These are phyloP conservation scores for Lateolabrax maculatus DNA, from an alignment of 2,797 vertebrate genomes.

Conservation along the genomic window DNA sequence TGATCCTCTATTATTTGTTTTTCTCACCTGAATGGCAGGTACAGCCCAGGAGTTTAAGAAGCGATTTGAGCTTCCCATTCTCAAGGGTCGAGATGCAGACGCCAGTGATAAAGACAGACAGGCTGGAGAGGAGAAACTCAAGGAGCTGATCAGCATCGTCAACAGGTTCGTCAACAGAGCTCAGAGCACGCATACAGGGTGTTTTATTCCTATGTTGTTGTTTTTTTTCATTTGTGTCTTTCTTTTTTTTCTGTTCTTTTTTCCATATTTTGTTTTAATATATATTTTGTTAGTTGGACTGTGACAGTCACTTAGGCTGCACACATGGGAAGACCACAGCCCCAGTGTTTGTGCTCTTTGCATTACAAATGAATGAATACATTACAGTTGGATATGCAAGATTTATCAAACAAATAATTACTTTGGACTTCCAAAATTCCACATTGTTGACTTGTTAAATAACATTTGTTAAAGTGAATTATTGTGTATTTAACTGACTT, in stretches of 20 bases:
- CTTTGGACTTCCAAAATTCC: not conserved
- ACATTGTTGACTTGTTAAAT: too few relatives aligned
- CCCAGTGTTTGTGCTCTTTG: too few relatives aligned
- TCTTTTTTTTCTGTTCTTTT: not conserved
- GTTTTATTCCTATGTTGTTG: not conserved
- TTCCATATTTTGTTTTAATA: not conserved
- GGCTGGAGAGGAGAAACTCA: constrained; percentile 93
- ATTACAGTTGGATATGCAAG: not conserved
- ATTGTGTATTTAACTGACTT: not conserved
- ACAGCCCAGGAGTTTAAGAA: constrained; percentile 98
- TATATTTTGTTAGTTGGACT: too few relatives aligned
- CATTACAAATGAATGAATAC: too few relatives aligned
- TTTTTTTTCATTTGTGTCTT: not conserved
- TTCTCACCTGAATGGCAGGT: constrained; percentile 78
- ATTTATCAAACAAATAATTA: not conserved
- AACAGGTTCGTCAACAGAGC: constrained; percentile 93
- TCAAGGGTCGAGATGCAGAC: constrained; percentile 95
- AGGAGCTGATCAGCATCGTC: constrained; percentile 94
- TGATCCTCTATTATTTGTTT: not conserved
- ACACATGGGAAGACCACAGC: too few relatives aligned
- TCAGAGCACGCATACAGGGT: not conserved
- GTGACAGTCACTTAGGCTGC: too few relatives aligned
- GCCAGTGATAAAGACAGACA: constrained; percentile 90
- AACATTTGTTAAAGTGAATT: too few relatives aligned
- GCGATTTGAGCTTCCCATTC: constrained; percentile 95